Evolutionary conservation across 1,140 invertebrate genomes (phyloP).

Genomic region (Stratiolaelaps scimitus): DNA sequence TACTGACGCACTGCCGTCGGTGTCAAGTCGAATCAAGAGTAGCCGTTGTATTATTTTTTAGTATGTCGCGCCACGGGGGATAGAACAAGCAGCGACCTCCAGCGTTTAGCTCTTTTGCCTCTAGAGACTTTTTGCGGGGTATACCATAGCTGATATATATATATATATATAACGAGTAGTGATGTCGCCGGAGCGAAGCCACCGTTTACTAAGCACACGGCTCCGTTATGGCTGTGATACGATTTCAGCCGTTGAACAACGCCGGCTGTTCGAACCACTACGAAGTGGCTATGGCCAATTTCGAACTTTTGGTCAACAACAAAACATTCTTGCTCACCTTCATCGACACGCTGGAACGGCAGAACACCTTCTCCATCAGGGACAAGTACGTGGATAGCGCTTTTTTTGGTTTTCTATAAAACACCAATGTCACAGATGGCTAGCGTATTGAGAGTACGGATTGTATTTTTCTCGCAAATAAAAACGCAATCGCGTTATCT

Average conservation of each 20-base stretch:
- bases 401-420: not conserved
- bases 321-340: constrained; percentile 83
- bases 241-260: constrained; percentile 51
- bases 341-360: constrained; percentile 79
- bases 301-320: constrained; percentile 81
- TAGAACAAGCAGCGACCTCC: too few species aligned
- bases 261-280: constrained; percentile 63
- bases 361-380: constrained; percentile 76
- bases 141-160: too few species aligned
- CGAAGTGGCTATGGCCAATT: constrained; percentile 82
- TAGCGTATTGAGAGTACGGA: not conserved
- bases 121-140: too few species aligned
- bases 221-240: too few species aligned
- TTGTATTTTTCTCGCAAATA: constrained; percentile 30
- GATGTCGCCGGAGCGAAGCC: too few species aligned
- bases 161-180: too few species aligned
- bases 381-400: constrained; percentile 56
- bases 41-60: too few species aligned
- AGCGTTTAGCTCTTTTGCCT: too few species aligned
- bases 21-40: too few species aligned
- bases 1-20: too few species aligned
- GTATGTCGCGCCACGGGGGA: too few species aligned
- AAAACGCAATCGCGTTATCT: constrained; percentile 15
- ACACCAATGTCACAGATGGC: not conserved
- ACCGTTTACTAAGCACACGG: too few species aligned